These are phyloP conservation scores for Buphagus erythrorhynchus DNA, from an alignment of 2,797 vertebrate species.

Conservation along the genomic window DNA sequence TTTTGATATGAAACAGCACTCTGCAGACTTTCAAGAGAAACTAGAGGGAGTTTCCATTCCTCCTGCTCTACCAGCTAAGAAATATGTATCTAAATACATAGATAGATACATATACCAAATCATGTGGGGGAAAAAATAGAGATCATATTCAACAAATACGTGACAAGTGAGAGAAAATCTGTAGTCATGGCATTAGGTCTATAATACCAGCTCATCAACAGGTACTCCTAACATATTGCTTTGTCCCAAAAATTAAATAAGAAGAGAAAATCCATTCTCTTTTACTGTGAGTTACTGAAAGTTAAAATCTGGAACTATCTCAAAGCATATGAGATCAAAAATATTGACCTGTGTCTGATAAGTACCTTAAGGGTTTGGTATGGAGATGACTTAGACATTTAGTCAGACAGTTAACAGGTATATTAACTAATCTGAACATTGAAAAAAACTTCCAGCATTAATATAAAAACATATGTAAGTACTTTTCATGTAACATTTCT, in stretches of 20 bases:
- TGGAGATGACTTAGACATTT: neutral
- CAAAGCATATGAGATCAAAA: neutral
- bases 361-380: neutral
- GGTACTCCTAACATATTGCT: neutral
- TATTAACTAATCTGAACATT: neutral
- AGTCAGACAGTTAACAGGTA: neutral
- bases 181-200: neutral
- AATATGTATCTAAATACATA: neutral
- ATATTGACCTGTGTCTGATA: neutral
- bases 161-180: neutral
- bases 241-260: neutral
- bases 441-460: neutral
- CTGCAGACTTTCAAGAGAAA: neutral
- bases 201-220: neutral
- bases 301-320: neutral
- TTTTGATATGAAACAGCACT: neutral
- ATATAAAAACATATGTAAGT: neutral
- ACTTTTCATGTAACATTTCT: neutral
- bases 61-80: neutral
- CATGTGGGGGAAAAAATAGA: neutral
- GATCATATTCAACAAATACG: neutral
- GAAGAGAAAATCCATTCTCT: neutral
- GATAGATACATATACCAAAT: neutral
- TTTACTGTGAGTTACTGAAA: neutral
- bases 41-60: neutral